Evolutionary conservation across 2,888 invertebrate genomes (phyloP).

Genomic region (Tupiocoris notatus): DNA sequence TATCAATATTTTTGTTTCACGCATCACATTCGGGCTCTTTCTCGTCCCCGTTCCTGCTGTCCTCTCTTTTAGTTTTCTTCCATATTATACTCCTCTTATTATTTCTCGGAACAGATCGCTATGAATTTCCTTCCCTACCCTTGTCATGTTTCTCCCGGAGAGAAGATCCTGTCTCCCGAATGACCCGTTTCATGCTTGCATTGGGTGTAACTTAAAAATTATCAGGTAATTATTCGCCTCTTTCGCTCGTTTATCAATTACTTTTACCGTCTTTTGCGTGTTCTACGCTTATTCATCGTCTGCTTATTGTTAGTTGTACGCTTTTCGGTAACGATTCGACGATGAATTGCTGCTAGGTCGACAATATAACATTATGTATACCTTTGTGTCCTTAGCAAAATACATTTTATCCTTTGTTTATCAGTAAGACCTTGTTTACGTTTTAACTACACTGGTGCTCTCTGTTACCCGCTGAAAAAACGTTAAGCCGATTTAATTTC

Average conservation of each 20-base stretch:
- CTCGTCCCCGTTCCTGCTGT: slow-evolving; percentile 19
- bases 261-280: too few relatives aligned
- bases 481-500: too few relatives aligned
- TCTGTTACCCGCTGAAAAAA: too few relatives aligned
- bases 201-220: slow-evolving; percentile 27
- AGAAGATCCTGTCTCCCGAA: slow-evolving; percentile 1
- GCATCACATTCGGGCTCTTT: not conserved
- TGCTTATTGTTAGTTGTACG: too few relatives aligned
- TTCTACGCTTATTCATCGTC: too few relatives aligned
- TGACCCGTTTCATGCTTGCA: slow-evolving; percentile 27
- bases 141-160: not conserved
- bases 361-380: too few relatives aligned
- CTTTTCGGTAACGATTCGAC: too few relatives aligned
- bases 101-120: not conserved
- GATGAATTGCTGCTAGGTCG: too few relatives aligned
- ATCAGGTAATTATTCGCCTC: slow-evolving; percentile 22
- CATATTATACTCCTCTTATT: slow-evolving; percentile 6
- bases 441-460: too few relatives aligned
- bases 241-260: too few relatives aligned
- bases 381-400: slow-evolving; percentile 1
- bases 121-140: slow-evolving; percentile 14
- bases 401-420: not conserved
- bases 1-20: slow-evolving; percentile 34
- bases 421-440: too few relatives aligned
- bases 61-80: slow-evolving; percentile 21